A percentile compares a stretch with the other conserved stretches of the same genome.
These are phyloP conservation scores for Stenodera caucasica DNA, from an alignment of 2,888 invertebrate genomes.

Conservation along the genomic window DNA sequence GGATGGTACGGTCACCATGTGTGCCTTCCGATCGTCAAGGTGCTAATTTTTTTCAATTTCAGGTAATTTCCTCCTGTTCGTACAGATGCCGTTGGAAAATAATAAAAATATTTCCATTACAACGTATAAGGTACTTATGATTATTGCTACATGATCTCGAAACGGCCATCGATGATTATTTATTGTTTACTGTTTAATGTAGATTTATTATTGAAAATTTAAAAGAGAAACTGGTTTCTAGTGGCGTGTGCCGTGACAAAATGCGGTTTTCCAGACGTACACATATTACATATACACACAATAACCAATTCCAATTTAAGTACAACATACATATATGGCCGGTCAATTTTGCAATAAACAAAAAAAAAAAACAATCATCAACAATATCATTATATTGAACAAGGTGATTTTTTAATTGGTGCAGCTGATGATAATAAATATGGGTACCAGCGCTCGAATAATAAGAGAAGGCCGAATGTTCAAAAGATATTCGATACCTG, in stretches of 20 bases:
- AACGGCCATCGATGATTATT: constrained; percentile 2
- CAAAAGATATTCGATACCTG: constrained; percentile 34
- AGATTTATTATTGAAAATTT: not conserved
- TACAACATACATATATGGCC: too few species aligned
- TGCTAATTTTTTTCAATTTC: constrained; percentile 38
- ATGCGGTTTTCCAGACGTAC: not conserved
- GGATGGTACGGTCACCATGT: constrained; percentile 6
- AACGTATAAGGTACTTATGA: not conserved
- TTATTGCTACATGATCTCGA: not conserved
- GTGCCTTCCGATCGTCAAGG: constrained; percentile 32
- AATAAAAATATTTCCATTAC: not conserved
- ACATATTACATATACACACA: not conserved
- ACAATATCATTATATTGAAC: constrained; percentile 12
- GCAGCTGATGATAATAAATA: constrained; percentile 34
- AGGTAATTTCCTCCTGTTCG: constrained; percentile 33
- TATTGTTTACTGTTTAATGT: not conserved
- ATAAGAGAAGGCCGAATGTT: constrained; percentile 30
- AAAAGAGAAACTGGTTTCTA: not conserved
- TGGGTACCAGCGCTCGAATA: constrained; percentile 33
- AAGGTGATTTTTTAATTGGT: constrained; percentile 33
- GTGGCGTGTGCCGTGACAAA: constrained; percentile 7
- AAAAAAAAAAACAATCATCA: not conserved
- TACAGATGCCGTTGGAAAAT: not conserved
- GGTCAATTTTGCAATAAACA: too few species aligned
- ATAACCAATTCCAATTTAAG: not conserved